phyloP scores from a whole-genome alignment of 1,140 invertebrate genomes.

The Lanistes nyassanus region DNA sequence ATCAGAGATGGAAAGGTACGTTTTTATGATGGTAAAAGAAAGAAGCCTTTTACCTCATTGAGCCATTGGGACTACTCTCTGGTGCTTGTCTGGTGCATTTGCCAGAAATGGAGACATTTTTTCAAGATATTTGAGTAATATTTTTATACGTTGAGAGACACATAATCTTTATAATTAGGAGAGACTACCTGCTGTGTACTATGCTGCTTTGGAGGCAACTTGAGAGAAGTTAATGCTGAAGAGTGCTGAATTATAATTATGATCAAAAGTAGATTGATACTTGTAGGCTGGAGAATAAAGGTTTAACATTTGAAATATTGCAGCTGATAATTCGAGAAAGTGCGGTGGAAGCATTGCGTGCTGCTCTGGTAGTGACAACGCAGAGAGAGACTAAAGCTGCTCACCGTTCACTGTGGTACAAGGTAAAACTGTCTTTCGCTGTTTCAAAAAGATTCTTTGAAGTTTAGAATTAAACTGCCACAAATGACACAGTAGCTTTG shows the following conservation, averaged over 20 bases:
- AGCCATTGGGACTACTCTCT: too few relatives aligned
- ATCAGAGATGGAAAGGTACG: conserved; percentile 86
- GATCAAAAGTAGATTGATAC: too few relatives aligned
- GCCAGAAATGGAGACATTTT: not conserved
- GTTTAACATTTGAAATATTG: too few relatives aligned
- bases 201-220: not conserved
- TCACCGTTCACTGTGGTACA: conserved; percentile 87
- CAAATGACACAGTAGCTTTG: too few relatives aligned
- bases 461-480: not conserved
- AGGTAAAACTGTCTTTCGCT: conserved; percentile 46
- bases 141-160: too few relatives aligned
- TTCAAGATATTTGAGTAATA: not conserved
- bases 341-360: conserved; percentile 90
- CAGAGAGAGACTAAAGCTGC: conserved; percentile 94
- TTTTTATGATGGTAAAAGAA: too few relatives aligned
- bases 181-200: not conserved
- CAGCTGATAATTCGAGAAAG: conserved; percentile 87
- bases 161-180: too few relatives aligned
- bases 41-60: too few relatives aligned
- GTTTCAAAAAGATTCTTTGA: too few relatives aligned
- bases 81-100: not conserved
- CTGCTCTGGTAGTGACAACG: conserved; percentile 91
- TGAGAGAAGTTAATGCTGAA: not conserved
- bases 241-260: too few relatives aligned
- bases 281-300: too few relatives aligned